A percentile compares a stretch with the other conserved stretches of the same genome.
phyloP scores from a whole-genome alignment of 2,113 vertebrate genomes.

The Todiramphus saurophagus region DNA sequence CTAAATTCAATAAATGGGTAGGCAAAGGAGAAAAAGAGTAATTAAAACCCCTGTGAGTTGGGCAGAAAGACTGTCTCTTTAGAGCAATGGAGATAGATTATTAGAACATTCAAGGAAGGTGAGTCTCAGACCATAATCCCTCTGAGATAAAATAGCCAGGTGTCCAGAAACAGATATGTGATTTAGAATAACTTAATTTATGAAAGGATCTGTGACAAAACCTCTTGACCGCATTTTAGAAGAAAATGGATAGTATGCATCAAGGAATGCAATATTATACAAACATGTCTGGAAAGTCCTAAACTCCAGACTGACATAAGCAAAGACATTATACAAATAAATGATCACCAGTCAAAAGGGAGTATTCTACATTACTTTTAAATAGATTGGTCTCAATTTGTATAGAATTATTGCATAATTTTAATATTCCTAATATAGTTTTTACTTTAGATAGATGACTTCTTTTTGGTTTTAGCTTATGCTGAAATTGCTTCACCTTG shows the following conservation, averaged over 20 bases:
- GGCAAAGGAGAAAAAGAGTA: not conserved
- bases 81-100: constrained; percentile 8
- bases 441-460: not conserved
- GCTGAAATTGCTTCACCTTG: not conserved
- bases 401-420: not conserved
- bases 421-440: not conserved
- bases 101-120: not conserved
- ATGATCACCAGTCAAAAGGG: not conserved
- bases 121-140: not conserved
- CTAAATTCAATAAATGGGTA: not conserved
- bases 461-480: not conserved
- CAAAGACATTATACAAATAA: not conserved
- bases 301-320: not conserved
- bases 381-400: not conserved
- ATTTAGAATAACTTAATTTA: not conserved
- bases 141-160: not conserved
- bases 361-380: not conserved
- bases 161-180: not conserved
- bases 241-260: not conserved
- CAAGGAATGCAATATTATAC: not conserved
- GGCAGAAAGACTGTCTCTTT: constrained; percentile 4
- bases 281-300: not conserved
- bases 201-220: not conserved
- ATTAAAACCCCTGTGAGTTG: not conserved
- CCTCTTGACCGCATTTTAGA: not conserved